A percentile compares a stretch with the other conserved stretches of the same genome.
These are phyloP conservation scores for Acanthoscelides obtectus DNA, from an alignment of 2,888 invertebrate genomes.

Conservation along the genomic window DNA sequence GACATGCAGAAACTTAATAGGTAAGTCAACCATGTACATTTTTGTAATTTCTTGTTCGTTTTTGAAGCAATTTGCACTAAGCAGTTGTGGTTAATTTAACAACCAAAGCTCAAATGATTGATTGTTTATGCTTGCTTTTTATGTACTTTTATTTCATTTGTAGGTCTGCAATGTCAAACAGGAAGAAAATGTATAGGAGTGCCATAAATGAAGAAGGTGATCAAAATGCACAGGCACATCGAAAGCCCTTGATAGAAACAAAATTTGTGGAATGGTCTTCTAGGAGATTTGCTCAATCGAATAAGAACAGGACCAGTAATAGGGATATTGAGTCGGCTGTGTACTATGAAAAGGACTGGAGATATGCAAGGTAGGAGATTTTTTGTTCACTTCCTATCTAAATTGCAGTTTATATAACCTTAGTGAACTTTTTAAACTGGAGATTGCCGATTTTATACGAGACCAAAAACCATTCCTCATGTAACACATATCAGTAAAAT, in stretches of 20 bases:
- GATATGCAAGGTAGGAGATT: constrained; percentile 47
- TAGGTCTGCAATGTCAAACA: constrained; percentile 22
- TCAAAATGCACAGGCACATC: constrained; percentile 23
- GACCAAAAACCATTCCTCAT: too few species aligned
- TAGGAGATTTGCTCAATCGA: constrained; percentile 69
- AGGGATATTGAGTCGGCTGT: constrained; percentile 53
- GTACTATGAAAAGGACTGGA: constrained; percentile 69
- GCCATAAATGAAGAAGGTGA: constrained; percentile 47
- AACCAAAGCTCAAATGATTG: too few species aligned
- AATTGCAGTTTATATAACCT: too few species aligned
- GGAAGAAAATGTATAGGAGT: constrained; percentile 46
- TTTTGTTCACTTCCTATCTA: neutral
- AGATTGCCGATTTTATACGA: too few species aligned
- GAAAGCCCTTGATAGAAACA: constrained; percentile 66
- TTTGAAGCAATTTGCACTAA: too few species aligned
- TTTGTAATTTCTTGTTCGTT: neutral
- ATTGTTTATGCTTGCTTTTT: too few species aligned
- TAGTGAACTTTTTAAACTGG: too few species aligned
- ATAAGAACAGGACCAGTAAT: constrained; percentile 42
- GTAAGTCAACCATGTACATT: constrained; percentile 8
- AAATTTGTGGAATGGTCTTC: constrained; percentile 85
- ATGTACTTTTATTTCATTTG: constrained; percentile 5
- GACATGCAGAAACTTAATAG: constrained; percentile 27
- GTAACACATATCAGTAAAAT: too few species aligned
- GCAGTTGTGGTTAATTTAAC: too few species aligned